Evolutionary conservation across 2,888 invertebrate species (phyloP), one percentile per base, ranked within the genome.

Genomic region (Lasioglossum malachurum): DNA sequence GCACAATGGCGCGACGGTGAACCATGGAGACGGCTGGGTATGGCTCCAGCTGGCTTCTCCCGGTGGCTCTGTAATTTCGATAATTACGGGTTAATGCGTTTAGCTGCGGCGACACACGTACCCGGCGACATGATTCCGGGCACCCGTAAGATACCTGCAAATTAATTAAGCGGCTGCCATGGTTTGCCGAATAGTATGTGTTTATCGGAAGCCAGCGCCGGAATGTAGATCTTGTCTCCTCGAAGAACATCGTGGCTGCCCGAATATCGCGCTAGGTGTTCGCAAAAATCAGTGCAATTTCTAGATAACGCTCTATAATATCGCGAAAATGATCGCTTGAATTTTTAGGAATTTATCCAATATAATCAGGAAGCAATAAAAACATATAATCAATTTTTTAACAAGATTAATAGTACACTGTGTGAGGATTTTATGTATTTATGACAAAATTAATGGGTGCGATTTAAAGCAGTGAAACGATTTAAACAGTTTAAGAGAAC

Each of bases 61-160:
- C 84, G 89, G 82, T 83, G 86, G 90, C 83, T 88, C 90, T 90
- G 92, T 93, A 93, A 93, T 93, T 93, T 93, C 93, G 93, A 93
- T 93, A 93, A 93, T 93, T 93, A 92, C 92, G 88, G 92, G 92
- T 91, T 93, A 93, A 93, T 93, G 93, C 92, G 90, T 92, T 93
- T 92, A 93, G 91, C 91, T 85, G 88, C 88, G 86, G 87, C 87
- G 89, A 90, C 89, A 89, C 89, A 91, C 90, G 91, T 90, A 91
- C 89, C 72, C 90, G 86, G 88, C 80, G 88, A 90, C 89, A 87
- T 90, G 89, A 90, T 91, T 92, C 77, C 89, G 89, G 82, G 87
- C 84, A 86, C 87, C 91, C 91, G 92, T 91, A 91, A 91, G 92
- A 88, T 90, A 91, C 91, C 91, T 93, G 90, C 91, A 89, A 93